A percentile compares a stretch with the other conserved stretches of the same genome.
Evolutionary conservation across 2,113 vertebrate species (phyloP).

Genomic region (Leptobrachium leishanense): DNA sequence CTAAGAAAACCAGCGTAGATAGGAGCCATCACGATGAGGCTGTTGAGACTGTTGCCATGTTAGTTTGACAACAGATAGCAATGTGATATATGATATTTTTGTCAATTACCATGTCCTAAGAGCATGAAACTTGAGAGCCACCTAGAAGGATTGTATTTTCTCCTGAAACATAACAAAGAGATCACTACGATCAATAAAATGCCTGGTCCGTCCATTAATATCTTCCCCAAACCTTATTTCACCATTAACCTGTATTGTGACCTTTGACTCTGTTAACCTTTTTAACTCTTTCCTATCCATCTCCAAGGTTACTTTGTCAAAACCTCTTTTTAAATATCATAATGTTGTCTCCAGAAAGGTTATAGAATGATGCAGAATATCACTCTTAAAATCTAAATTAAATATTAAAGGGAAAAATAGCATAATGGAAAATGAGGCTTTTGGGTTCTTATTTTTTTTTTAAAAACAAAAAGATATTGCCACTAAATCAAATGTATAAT

Average conservation of each 20-base stretch:
- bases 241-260: slow-evolving; percentile 9
- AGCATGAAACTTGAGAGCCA: slow-evolving; percentile 34
- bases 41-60: slow-evolving; percentile 20
- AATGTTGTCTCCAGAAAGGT: background rate
- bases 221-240: slow-evolving; percentile 11
- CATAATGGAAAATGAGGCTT: too few relatives aligned
- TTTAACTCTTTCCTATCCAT: background rate
- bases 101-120: slow-evolving; percentile 30
- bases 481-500: too few relatives aligned
- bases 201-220: slow-evolving; percentile 39
- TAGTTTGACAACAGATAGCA: slow-evolving; percentile 21
- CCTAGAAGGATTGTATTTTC: slow-evolving; percentile 14
- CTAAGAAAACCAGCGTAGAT: background rate
- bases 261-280: background rate
- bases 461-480: too few relatives aligned
- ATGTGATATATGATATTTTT: slow-evolving; percentile 37
- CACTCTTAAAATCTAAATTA: too few relatives aligned
- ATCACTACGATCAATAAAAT: slow-evolving; percentile 23
- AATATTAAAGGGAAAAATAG: too few relatives aligned
- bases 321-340: background rate
- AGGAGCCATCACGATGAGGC: background rate
- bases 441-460: too few relatives aligned
- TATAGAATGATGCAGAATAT: background rate
- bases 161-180: slow-evolving; percentile 22
- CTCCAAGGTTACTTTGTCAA: background rate